Evolutionary conservation across 2,113 vertebrate species (phyloP).

Genomic region (Hymenochirus boettgeri): DNA sequence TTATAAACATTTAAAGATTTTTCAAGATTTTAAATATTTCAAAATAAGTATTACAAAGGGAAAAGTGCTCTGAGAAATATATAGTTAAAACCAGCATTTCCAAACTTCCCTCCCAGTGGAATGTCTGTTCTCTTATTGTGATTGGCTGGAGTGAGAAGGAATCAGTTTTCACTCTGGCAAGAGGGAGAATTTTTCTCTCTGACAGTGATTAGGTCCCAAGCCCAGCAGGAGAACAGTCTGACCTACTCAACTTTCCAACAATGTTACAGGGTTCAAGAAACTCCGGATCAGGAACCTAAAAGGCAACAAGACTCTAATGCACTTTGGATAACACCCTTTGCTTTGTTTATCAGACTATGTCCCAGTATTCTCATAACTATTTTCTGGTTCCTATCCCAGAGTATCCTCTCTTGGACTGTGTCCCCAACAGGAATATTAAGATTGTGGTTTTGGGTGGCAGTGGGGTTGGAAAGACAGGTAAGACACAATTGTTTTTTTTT

Average conservation of each 20-base stretch:
- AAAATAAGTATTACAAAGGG: too few species aligned
- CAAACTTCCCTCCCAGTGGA: conserved; percentile 49
- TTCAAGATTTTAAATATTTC: too few species aligned
- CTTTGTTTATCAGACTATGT: conserved; percentile 66
- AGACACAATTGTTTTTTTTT: conserved; percentile 17
- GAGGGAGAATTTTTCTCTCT: conserved; percentile 46
- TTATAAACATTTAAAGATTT: too few species aligned
- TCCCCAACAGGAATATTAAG: conserved; percentile 82
- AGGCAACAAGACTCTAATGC: conserved; percentile 8
- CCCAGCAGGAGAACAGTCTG: conserved; percentile 11
- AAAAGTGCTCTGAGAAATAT: conserved; percentile 19
- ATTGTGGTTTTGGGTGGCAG: conserved; percentile 84
- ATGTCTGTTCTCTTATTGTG: conserved; percentile 45
- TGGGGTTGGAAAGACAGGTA: conserved; percentile 86
- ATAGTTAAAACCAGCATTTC: conserved; percentile 38
- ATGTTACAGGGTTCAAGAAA: conserved; percentile 33
- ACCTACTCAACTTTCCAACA: conserved; percentile 29
- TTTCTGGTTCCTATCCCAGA: conserved; percentile 87
- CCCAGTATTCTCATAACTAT: conserved; percentile 77
- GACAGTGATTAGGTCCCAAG: conserved; percentile 39
- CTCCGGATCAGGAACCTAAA: conserved; percentile 31
- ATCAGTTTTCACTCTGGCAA: conserved; percentile 57
- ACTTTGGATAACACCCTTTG: neutral
- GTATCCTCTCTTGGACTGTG: conserved; percentile 72
- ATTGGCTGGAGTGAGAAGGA: conserved; percentile 55